Evolutionary conservation across 2,797 vertebrate species (phyloP).

Genomic region (Falco naumanni): DNA sequence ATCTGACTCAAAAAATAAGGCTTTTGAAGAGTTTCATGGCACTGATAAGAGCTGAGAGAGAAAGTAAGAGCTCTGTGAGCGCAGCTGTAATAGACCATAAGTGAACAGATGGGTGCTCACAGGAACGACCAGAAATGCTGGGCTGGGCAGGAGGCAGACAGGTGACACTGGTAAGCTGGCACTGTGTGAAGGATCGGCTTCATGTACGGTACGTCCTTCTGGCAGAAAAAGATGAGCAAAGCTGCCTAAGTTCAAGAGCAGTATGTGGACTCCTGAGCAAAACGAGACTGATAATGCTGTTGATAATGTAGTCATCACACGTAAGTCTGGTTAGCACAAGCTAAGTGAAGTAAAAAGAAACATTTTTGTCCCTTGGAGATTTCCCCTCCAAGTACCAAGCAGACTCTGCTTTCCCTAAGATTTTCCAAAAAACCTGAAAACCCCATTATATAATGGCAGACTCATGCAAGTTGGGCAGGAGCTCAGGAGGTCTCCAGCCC

Average conservation of each 20-base stretch:
- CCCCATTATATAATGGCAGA: neutral
- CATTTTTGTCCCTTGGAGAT: neutral
- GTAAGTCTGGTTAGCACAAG: neutral
- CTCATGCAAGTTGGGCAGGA: neutral
- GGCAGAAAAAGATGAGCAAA: neutral
- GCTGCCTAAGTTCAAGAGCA: neutral
- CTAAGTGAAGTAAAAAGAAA: neutral
- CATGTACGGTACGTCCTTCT: neutral
- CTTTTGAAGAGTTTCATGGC: conserved; percentile 20
- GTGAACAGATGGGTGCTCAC: neutral
- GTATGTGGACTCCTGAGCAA: neutral
- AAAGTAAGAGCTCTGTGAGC: neutral
- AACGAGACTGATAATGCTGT: neutral
- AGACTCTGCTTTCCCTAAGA: neutral
- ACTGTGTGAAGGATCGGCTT: neutral
- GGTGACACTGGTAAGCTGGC: neutral
- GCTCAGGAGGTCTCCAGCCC: neutral
- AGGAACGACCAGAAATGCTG: neutral
- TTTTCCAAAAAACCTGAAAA: fast-evolving
- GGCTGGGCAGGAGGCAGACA: neutral
- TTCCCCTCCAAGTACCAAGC: neutral
- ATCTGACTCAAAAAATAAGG: conserved; percentile 13
- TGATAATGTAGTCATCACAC: neutral
- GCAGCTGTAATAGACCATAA: neutral
- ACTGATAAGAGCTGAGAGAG: neutral